These are phyloP conservation scores for Oreotrochilus melanogaster DNA, from an alignment of 2,113 vertebrate genomes.

Conservation along the genomic window DNA sequence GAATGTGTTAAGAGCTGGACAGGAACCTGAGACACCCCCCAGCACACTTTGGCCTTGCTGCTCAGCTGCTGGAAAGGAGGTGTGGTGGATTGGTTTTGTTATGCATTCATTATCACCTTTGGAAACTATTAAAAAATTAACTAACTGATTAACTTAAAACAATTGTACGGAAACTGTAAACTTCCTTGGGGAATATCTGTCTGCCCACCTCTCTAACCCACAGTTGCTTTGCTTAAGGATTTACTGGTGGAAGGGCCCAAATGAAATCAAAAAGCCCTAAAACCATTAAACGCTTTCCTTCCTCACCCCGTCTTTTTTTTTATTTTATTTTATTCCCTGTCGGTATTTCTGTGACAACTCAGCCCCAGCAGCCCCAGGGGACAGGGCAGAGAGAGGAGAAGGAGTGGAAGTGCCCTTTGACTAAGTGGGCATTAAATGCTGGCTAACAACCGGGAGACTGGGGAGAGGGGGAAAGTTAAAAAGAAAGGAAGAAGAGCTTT, in stretches of 20 bases:
- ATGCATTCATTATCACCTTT: neutral
- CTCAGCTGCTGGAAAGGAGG: neutral
- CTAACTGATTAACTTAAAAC: neutral
- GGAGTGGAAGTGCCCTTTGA: conserved; percentile 74
- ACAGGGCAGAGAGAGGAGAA: conserved; percentile 71
- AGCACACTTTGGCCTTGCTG: neutral
- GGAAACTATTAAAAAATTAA: neutral
- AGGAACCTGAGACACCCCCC: neutral
- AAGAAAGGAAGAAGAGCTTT: conserved; percentile 81
- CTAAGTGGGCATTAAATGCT: conserved; percentile 80
- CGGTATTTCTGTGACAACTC: conserved; percentile 53
- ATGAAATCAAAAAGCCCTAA: neutral
- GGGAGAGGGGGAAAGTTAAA: conserved; percentile 74
- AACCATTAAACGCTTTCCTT: neutral
- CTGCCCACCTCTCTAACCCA: neutral
- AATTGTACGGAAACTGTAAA: accelerated
- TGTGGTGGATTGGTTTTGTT: neutral
- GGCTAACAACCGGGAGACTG: conserved; percentile 80
- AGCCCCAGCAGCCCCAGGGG: conserved; percentile 56
- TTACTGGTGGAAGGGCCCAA: neutral
- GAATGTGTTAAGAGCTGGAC: neutral
- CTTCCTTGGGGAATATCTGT: neutral
- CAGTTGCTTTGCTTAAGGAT: neutral
- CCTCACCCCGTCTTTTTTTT: neutral
- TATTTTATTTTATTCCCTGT: conserved; percentile 30